These are phyloP conservation scores for Cydia strobilella DNA, from an alignment of 1,140 invertebrate species.

Conservation along the genomic window DNA sequence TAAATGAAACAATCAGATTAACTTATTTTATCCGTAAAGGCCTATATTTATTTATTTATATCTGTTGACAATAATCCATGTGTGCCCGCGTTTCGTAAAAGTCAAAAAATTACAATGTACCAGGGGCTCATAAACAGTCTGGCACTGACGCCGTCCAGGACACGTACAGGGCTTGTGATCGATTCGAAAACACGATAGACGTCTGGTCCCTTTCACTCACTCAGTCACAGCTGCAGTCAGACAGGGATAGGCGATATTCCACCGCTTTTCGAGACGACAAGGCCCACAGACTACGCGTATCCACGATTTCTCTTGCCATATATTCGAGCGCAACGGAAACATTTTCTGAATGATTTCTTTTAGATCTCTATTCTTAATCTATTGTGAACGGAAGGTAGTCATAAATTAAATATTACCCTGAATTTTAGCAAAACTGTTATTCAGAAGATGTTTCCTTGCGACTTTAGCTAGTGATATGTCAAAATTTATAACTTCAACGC, in stretches of 20 bases:
- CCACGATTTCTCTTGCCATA: constrained; percentile 13
- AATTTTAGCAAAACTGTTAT: constrained; percentile 16
- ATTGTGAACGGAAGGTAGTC: constrained; percentile 12
- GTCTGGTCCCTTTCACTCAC: neutral
- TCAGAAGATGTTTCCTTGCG: constrained; percentile 7
- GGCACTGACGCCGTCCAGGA: neutral
- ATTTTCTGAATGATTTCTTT: neutral
- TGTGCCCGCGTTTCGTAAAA: constrained; percentile 39
- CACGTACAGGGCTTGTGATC: neutral
- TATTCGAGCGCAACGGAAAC: neutral
- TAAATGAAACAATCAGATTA: constrained; percentile 40
- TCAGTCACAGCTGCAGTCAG: neutral
- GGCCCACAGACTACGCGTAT: neutral
- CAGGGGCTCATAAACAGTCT: constrained; percentile 29
- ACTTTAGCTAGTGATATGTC: neutral
- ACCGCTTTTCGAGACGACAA: neutral
- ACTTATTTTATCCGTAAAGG: constrained; percentile 58
- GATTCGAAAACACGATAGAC: neutral
- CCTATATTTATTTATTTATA: constrained; percentile 66
- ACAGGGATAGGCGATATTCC: neutral
- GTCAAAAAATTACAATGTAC: constrained; percentile 35
- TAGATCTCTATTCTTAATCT: constrained; percentile 11
- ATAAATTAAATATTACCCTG: constrained; percentile 21
- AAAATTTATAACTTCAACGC: neutral
- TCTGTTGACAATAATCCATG: constrained; percentile 37